Conservation (phyloP, 2,113 vertebrate genomes). For the Chlamydotis undulata region DNA sequence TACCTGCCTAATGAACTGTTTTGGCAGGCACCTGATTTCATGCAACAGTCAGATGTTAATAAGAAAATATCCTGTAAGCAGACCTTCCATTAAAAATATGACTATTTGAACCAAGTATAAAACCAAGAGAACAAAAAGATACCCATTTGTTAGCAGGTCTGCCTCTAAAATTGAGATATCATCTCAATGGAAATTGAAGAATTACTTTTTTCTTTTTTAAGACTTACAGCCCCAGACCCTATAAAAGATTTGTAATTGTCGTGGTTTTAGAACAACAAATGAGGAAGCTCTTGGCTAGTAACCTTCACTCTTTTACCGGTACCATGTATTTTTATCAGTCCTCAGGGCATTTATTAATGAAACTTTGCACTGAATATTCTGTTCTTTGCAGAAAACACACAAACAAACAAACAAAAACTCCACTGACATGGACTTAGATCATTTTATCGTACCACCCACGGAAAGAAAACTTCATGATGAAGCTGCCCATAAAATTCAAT, state of each 20-base stretch:
- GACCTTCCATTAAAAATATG: background rate
- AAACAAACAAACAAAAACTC: conserved; percentile 33
- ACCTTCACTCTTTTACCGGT: conserved; percentile 46
- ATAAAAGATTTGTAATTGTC: background rate
- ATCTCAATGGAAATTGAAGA: background rate
- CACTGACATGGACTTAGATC: background rate
- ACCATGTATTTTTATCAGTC: conserved; percentile 11
- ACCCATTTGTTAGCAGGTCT: background rate
- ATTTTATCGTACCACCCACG: background rate
- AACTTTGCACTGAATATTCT: conserved; percentile 65
- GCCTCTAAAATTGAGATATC: background rate
- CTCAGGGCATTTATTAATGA: conserved; percentile 14
- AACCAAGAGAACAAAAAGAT: background rate
- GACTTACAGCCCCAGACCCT: background rate
- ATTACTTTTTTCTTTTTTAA: background rate
- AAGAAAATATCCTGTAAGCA: background rate
- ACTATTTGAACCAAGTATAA: background rate
- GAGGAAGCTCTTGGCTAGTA: conserved; percentile 16
- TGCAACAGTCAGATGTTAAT: background rate
- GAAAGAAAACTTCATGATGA: background rate
- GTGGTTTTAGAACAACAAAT: background rate
- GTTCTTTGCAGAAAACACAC: conserved; percentile 49
- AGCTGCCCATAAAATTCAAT: background rate
- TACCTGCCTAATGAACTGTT: background rate
- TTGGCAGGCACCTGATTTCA: background rate